These are phyloP conservation scores for Cerceris rybyensis DNA, from an alignment of 2,888 invertebrate genomes.

Conservation along the genomic window DNA sequence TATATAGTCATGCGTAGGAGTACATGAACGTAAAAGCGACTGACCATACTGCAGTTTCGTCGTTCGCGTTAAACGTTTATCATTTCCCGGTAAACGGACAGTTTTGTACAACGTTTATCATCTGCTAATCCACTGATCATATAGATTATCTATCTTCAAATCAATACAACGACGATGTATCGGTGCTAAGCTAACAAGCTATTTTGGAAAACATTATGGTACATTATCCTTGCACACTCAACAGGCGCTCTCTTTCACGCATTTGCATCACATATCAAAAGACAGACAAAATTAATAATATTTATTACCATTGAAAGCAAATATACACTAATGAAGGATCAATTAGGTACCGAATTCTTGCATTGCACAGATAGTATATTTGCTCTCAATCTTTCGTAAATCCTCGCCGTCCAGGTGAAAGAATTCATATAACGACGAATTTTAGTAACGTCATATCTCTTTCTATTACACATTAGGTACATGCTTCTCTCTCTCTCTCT, in stretches of 20 bases:
- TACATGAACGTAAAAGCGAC: conserved; percentile 36
- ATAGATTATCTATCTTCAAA: conserved; percentile 51
- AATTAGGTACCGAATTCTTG: conserved; percentile 17
- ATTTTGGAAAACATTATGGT: conserved; percentile 50
- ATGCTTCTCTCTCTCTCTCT: conserved; percentile 38
- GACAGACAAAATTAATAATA: conserved; percentile 44
- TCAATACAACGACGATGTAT: conserved; percentile 56
- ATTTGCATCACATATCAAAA: conserved; percentile 40
- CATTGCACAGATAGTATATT: conserved; percentile 13
- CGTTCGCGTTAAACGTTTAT: conserved; percentile 18
- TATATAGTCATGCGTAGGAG: conserved; percentile 19
- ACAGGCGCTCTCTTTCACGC: conserved; percentile 54
- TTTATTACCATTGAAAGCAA: conserved; percentile 50
- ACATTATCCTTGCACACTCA: conserved; percentile 45
- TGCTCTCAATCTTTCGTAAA: conserved; percentile 42
- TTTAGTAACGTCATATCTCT: conserved; percentile 35
- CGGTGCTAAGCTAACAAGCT: conserved; percentile 60
- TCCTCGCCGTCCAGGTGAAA: conserved; percentile 2
- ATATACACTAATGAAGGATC: conserved; percentile 31
- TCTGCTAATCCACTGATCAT: conserved; percentile 39
- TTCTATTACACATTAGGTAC: conserved; percentile 62
- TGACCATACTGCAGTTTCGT: conserved; percentile 23
- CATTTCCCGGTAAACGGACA: conserved; percentile 18
- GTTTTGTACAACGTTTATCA: conserved; percentile 37
- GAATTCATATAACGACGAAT: conserved; percentile 17